Percentiles rank a stretch among this genome's conserved stretches.
Conservation (phyloP, 2,113 vertebrate species). For the Salvelinus namaycush region DNA sequence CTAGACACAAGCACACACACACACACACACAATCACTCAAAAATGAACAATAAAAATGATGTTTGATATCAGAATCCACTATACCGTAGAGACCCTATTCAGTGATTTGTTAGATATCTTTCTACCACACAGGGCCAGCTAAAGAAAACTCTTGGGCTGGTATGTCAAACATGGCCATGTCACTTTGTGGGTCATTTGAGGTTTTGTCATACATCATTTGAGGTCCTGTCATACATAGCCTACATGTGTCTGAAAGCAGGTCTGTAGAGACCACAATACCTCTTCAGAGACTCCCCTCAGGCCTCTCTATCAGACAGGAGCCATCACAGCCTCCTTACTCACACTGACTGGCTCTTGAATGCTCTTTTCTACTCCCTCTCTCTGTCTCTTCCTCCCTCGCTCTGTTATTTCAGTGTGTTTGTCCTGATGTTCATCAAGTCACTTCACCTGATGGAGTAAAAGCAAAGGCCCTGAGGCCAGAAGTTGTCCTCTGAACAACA, state of each 20-base stretch:
- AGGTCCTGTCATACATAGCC: constrained; percentile 25
- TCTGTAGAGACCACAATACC: constrained; percentile 29
- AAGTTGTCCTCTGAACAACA: constrained; percentile 24
- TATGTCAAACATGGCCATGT: constrained; percentile 34
- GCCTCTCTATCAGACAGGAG: constrained; percentile 40
- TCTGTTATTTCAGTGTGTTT: constrained; percentile 44
- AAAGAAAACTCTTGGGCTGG: constrained; percentile 9
- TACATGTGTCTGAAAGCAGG: constrained; percentile 19
- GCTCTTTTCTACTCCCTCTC: constrained; percentile 32
- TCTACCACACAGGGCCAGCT: not conserved
- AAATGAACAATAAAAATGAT: not conserved
- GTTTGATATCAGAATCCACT: not conserved
- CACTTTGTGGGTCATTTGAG: constrained; percentile 33
- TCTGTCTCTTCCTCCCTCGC: not conserved
- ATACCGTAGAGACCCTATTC: not conserved
- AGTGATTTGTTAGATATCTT: not conserved
- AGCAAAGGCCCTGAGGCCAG: constrained; percentile 48
- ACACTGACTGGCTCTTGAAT: constrained; percentile 17
- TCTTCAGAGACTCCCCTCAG: constrained; percentile 8
- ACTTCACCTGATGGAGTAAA: constrained; percentile 67
- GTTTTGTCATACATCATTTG: constrained; percentile 34
- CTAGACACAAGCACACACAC: not conserved
- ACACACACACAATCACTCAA: constrained; percentile 4
- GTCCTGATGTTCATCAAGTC: constrained; percentile 68
- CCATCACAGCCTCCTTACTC: constrained; percentile 15